Evolutionary conservation across 2,888 invertebrate genomes (phyloP).

Genomic region (Mallateleia sp.): DNA sequence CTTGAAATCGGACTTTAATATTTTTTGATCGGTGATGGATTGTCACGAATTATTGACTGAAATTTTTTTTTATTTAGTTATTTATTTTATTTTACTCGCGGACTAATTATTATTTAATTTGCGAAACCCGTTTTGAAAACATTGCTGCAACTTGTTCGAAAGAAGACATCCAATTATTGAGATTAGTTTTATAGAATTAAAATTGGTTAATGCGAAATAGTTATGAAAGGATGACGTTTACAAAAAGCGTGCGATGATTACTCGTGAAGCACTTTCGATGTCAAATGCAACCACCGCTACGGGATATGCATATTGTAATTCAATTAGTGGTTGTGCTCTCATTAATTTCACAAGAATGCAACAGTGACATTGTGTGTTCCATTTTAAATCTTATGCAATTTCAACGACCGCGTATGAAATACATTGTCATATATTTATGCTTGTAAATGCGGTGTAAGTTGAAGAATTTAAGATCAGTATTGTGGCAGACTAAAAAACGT

Average conservation of each 20-base stretch:
- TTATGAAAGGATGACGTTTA: constrained; percentile 57
- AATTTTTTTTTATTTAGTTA: no score
- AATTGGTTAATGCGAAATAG: constrained; percentile 44
- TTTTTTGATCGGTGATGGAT: no score
- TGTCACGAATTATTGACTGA: no score
- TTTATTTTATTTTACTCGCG: constrained; percentile 1
- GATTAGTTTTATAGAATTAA: constrained; percentile 41
- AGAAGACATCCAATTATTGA: constrained; percentile 51
- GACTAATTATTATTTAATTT: no score
- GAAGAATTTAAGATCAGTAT: no score
- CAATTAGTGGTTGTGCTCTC: constrained; percentile 74
- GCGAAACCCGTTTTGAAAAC: no score
- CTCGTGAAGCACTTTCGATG: constrained; percentile 68
- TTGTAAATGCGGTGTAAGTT: constrained; percentile 2
- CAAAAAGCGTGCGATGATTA: constrained; percentile 54
- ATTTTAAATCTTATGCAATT: constrained; percentile 58
- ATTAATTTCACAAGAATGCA: constrained; percentile 74
- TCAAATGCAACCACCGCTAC: constrained; percentile 54
- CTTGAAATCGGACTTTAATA: no score
- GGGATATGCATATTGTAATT: constrained; percentile 74
- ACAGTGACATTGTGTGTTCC: constrained; percentile 72
- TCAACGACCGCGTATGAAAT: not conserved
- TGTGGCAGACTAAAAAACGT: no score
- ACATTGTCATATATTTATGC: not conserved
- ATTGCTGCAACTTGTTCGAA: no score